Evolutionary conservation across 2,797 vertebrate species (phyloP), one percentile per base, ranked within the genome.

Genomic region (Sebastes melanostomus): DNA sequence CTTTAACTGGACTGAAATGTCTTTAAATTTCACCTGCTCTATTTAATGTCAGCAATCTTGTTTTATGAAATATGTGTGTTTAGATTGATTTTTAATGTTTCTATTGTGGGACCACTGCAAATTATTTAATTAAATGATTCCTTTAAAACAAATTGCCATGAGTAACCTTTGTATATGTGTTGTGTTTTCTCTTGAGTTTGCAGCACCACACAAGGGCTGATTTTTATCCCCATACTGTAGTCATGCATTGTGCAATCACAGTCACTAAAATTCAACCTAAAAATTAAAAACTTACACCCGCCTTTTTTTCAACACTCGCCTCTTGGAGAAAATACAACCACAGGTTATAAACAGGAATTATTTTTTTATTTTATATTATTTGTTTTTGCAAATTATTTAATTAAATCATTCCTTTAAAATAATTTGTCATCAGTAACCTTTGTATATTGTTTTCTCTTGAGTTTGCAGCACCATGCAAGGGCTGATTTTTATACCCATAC

Each of bases 301-400:
- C 94, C 93, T 94, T 94, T 95, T 89, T 92, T 92, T 74, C 58
- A 58, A 62, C 84, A 81, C 81, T 73, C 38, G 72, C 38, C 46
- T 83, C 50, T 60, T 58, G 62, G 25, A 86, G 75, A 85, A 42
- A 87, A 75, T 66, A 59, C 77, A 73, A 78, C 74, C 60, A 59
- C 79, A 84, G 86, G 78, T 87, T 87, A 85, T 38, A 38, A 38
- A 38, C 36, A 38, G 5, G 5, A 38, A 38, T 38, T 6, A 1
- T 38, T 38, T 38, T 36, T 38, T 38, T 13, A 12, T 36, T 36
- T 36, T 36, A 36, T 34, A 36, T 36, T 36, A 36, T 36, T 36
- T 36, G 11, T 34, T 36, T 34, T 34, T 12, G 34, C 32, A 83
- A 79, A 84, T 82, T 38, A 84, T 90, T 88, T 79, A 86, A 87